Base-by-base conservation (phyloP, 2,888 invertebrate genomes). In the Agrochola macilenta region DNA sequence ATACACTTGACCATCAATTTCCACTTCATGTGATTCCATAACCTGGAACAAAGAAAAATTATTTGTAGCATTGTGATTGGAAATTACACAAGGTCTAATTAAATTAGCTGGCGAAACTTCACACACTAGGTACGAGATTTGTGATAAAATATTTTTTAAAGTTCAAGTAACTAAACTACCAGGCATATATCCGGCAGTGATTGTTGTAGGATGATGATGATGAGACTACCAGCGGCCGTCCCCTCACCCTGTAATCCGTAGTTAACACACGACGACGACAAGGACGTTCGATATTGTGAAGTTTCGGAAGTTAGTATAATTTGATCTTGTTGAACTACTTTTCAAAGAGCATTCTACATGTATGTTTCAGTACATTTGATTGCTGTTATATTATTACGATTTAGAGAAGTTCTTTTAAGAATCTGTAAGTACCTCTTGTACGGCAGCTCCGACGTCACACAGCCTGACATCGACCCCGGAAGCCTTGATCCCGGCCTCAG, bases 11-110 rank as follows among this genome's bases (percentile, higher is more conserved):
- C 99, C 99, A 94, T 99, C 99, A 75, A 99, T 94, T 94, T 99
- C 99, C 11, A 99, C 98, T 96, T 99, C 99, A 94, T 99, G 99
- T 0, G 99, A 99, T 93, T 99, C 99, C 99, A 99, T 99, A 0
- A 99, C 99, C 96, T 96, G 82, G 60, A 87, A 82, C 43, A 84
- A 76, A 76, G 11, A 58, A 30, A 66, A 46, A 43, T 46, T 61
- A 7, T 66, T 46, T 66, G 9, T 35, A 23, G 68, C 23, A 68
- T 49, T 49, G 23, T 26, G 39, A 63, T 65, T 58, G 30, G 11
- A 30, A 30, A 49, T 49, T 35, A 20, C 4, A 54, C 43, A 43
- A 30, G 17, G 17, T 39, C 14, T 26, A 73, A 73, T 73, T 23
- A 69, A 23, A 39, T 30, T n/a, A 43, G 8, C 17, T 30, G 17